Conservation (phyloP, 2,888 invertebrate species). For the Tipula vernalis region DNA sequence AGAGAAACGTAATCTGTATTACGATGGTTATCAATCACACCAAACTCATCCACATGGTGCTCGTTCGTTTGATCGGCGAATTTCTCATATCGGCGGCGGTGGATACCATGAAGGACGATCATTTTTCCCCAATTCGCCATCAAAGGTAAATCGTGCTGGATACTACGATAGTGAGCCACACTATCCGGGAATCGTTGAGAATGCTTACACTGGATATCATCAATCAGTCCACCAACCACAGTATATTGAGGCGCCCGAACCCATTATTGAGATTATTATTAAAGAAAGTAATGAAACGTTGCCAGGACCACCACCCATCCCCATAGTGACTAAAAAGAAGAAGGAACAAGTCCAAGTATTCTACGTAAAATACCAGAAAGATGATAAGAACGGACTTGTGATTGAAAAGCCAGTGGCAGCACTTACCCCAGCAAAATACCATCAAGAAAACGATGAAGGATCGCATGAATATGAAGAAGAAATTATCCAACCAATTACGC, state of each 20-base stretch:
- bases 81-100: neutral
- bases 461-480: constrained; percentile 31
- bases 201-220: constrained; percentile 9
- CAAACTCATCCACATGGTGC: neutral
- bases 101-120: neutral
- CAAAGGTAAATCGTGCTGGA: neutral
- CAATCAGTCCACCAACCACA: constrained; percentile 36
- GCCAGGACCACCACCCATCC: constrained; percentile 45
- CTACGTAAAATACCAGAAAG: constrained; percentile 83
- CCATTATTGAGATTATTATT: constrained; percentile 84
- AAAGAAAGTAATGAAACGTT: constrained; percentile 77
- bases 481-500: constrained; percentile 34
- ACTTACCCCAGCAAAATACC: constrained; percentile 54
- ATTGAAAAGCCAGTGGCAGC: constrained; percentile 73
- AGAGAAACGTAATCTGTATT: neutral
- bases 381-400: constrained; percentile 59
- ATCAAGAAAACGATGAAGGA: constrained; percentile 46
- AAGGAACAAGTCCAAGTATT: constrained; percentile 84
- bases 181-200: neutral
- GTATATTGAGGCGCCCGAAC: constrained; percentile 68
- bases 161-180: neutral
- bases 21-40: neutral
- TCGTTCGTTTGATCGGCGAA: neutral
- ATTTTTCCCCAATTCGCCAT: neutral
- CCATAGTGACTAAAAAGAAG: constrained; percentile 40